Conservation (phyloP, 2,797 vertebrate genomes). For the Eleutherodactylus coqui region DNA sequence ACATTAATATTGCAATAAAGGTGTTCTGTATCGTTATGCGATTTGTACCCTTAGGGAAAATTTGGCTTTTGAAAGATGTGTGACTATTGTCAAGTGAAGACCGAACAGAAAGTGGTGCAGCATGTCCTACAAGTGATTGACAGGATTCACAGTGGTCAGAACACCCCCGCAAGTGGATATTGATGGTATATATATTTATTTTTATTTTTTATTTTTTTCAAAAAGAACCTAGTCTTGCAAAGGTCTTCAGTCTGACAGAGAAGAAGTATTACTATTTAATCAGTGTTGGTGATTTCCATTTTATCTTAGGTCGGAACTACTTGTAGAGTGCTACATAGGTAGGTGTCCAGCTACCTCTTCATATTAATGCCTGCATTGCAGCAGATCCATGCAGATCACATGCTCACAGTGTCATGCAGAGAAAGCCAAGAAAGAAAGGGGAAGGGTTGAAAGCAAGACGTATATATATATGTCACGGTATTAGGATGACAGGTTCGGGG, state of each 20-base stretch:
- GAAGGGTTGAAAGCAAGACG: constrained; percentile 65
- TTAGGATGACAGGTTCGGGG: constrained; percentile 64
- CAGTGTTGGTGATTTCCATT: neutral
- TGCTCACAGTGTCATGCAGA: constrained; percentile 77
- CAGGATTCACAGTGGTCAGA: no score
- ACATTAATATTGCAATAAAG: no score
- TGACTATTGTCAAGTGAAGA: no score
- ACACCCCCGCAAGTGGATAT: no score
- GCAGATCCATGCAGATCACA: constrained; percentile 75
- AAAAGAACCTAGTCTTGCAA: no score
- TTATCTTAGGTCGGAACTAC: neutral
- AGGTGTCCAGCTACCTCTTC: neutral
- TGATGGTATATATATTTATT: no score
- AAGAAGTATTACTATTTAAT: neutral
- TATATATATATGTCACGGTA: constrained; percentile 18
- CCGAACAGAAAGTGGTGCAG: no score
- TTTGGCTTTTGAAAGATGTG: no score
- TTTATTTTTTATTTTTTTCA: no score
- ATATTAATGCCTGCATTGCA: constrained; percentile 61
- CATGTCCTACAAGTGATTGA: no score
- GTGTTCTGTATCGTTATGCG: no score
- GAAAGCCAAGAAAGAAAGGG: constrained; percentile 65
- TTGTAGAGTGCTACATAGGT: neutral
- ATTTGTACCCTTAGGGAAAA: no score
- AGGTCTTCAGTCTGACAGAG: neutral